Base-by-base conservation (phyloP, 2,113 vertebrate genomes). In the Chionomys nivalis region DNA sequence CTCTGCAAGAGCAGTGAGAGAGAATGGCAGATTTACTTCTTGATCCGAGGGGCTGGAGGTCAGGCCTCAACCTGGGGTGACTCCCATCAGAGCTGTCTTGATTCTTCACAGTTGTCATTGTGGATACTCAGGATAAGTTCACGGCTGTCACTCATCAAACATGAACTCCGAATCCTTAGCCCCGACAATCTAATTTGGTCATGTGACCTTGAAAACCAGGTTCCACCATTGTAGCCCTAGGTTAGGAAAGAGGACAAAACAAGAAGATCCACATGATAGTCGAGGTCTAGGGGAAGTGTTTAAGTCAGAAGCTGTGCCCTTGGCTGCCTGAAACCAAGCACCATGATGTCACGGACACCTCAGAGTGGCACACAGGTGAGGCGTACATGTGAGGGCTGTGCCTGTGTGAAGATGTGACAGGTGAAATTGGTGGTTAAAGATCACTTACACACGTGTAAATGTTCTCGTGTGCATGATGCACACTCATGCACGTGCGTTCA, bases 11-110 rank as follows among this genome's bases (percentile, higher is more conserved):
- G 55, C 81, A 31, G 14, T 7, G 68, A 19, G 49, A 10, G 17
- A 33, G 33, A 39, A 55, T 1, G 5, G 3, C 66, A 58, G 58
- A 10, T 4, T 75, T 82, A 17, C 1, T 33, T 66, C 16, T 28
- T 58, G 91, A 73, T 31, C 66, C 72, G n/a, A 47, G 75, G 58
- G 72, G 10, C 91, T 65, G 26, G 28, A 49, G 55, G 33, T 31
- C 7, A 23, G 17, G 36, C 61, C 16, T 3, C 0, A 19, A 55
- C 36, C 36, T 24, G 0, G 5, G 1, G 33, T 13, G 89, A 12
- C 2, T 0, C n/a, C 81, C 3, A 0, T 26, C 42, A 31, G 87
- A 7, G 1, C 33, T 1, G 10, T 61, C 61, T 11, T 31, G 68
- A 58, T 17, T 26, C 33, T 1, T 7, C 17, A 65, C 24, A 36